Evolutionary conservation across 35 echinoderm and acorn worm genomes (phyloP), one percentile per base, ranked within the genome.

Genomic region (Patiria miniata): DNA sequence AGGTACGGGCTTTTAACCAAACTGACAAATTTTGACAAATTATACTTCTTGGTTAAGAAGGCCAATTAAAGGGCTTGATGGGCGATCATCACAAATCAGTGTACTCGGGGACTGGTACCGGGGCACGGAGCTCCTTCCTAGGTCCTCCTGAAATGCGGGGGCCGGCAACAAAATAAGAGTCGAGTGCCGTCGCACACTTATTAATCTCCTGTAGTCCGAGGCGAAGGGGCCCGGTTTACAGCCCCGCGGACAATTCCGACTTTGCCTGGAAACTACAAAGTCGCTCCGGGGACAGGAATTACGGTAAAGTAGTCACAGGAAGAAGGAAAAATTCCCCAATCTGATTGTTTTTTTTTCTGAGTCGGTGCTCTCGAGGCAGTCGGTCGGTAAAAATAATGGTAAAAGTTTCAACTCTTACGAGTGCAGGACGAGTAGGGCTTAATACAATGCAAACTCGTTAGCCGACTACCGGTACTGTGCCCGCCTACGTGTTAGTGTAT

Each of bases 31-130:
- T 73, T 73, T 73, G 65, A 73, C 65, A 73, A 73, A 73, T 73
- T 73, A 73, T 73, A 73, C 65, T 73, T 73, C 65, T 73, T 73
- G 65, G 65, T 73, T 73, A 73, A 73, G 65, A 73, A 36, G 65
- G 65, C 65, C 34, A 73, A 73, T 73, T 73, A 47, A 47, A 47
- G 42, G 42, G 4, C 42, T 47, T 47, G 42, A 73, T 73, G 22
- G 65, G 29, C 29, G 65, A 73, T 73, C 65, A 73, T 73, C 65
- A 36, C 65, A 73, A 73, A 73, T 73, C 65, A 36, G 65, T 22
- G 65, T 30, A 7, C 65, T 36, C 65, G 1, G 30, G 65, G 29
- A 8, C 26, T 7, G 34, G 0, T 32, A 12, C 42, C 19, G 6
- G 58, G 21, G 58, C 18, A 36, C 21, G 34, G 34, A 7, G 26